These are phyloP conservation scores for Mixornis gularis DNA, from an alignment of 2,113 vertebrate genomes.

Conservation along the genomic window DNA sequence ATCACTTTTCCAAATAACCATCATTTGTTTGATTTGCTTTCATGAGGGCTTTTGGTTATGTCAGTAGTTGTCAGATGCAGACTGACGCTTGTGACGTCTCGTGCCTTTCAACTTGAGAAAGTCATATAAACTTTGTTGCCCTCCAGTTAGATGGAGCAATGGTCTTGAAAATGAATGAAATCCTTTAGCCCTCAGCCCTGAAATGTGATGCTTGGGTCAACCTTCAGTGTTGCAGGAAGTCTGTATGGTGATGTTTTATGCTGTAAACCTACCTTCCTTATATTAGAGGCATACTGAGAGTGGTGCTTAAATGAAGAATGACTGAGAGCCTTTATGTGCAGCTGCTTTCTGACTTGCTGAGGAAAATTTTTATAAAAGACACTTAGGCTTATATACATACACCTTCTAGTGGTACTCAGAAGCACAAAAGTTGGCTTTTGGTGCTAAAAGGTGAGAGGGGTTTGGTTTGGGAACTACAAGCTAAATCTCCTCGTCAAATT, in stretches of 20 bases:
- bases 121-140: conserved; percentile 15
- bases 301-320: conserved; percentile 6
- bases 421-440: not conserved
- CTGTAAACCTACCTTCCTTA: conserved; percentile 34
- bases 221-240: conserved; percentile 25
- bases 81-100: not conserved
- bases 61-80: conserved; percentile 50
- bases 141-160: not conserved
- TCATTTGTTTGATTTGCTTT: conserved; percentile 53
- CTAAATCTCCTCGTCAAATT: not conserved
- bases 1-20: conserved; percentile 44
- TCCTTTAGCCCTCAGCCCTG: conserved; percentile 30
- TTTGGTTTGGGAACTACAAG: not conserved
- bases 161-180: conserved; percentile 43
- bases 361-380: not conserved
- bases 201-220: conserved; percentile 45
- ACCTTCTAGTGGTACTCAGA: not conserved
- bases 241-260: conserved; percentile 18
- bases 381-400: not conserved
- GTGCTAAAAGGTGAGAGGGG: not conserved
- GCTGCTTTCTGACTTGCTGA: not conserved
- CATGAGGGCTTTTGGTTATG: conserved; percentile 24
- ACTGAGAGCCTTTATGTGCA: conserved; percentile 12
- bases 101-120: conserved; percentile 33
- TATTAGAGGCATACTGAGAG: conserved; percentile 21